These are phyloP conservation scores for Fistularia commersonii DNA, from an alignment of 2,797 vertebrate species.

Conservation along the genomic window DNA sequence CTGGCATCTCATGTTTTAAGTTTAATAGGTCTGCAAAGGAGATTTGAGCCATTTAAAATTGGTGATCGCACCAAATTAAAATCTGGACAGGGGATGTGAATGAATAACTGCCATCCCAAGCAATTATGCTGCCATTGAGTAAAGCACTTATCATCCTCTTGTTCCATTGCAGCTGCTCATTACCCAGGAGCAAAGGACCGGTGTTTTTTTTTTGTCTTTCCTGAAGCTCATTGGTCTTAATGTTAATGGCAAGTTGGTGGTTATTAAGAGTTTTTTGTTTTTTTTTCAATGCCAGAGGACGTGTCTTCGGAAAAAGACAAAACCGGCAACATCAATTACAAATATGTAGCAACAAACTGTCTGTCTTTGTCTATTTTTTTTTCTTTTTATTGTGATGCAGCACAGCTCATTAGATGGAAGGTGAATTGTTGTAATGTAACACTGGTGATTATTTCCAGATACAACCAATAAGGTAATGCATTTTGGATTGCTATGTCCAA, in stretches of 20 bases:
- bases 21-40: constrained; percentile 21
- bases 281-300: no score
- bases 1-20: constrained; percentile 16
- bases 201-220: constrained; percentile 4
- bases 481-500: no score
- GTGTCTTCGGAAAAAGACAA: no score
- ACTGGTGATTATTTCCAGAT: no score
- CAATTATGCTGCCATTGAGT: constrained; percentile 49
- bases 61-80: constrained; percentile 21
- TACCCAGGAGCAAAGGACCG: constrained; percentile 26
- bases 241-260: background rate
- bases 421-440: no score
- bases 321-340: no score
- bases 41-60: constrained; percentile 16
- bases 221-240: no score
- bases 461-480: no score
- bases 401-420: no score
- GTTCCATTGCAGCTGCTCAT: constrained; percentile 60
- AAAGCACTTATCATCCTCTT: constrained; percentile 51
- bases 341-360: no score
- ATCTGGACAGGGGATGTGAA: constrained; percentile 29
- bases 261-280: background rate
- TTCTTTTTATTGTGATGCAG: no score
- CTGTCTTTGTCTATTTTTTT: no score
- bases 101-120: constrained; percentile 32